Evolutionary conservation across 2,888 invertebrate genomes (phyloP).

Genomic region (Timema cristinae): DNA sequence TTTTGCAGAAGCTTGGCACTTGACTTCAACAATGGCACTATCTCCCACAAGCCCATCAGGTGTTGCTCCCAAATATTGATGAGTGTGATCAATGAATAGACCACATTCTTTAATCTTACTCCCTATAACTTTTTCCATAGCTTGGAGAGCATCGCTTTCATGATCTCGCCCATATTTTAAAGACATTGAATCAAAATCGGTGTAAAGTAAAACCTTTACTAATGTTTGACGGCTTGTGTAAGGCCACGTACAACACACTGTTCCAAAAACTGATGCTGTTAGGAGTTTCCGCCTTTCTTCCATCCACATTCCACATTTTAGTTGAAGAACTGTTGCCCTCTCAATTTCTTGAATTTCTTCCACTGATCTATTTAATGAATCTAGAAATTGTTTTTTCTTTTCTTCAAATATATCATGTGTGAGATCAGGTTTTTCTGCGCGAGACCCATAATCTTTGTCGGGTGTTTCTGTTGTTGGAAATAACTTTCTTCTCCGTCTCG

Average conservation of each 20-base stretch:
- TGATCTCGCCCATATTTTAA: neutral
- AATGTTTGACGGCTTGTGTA: neutral
- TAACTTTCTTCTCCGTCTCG: neutral
- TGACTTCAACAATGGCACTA: constrained; percentile 19
- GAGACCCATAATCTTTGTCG: neutral
- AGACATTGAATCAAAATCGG: neutral
- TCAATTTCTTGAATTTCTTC: constrained; percentile 5
- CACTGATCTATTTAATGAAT: no score
- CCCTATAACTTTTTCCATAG: constrained; percentile 3
- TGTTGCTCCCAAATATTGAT: constrained; percentile 18
- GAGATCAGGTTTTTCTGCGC: neutral
- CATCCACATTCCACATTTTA: constrained; percentile 2
- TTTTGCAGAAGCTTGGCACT: constrained; percentile 18
- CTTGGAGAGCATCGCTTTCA: neutral
- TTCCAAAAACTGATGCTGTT: neutral
- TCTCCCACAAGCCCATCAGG: constrained; percentile 21
- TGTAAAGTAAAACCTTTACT: neutral
- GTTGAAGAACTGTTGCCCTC: constrained; percentile 2
- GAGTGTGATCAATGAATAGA: constrained; percentile 17
- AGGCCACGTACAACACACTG: constrained; percentile 6
- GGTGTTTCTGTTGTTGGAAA: neutral
- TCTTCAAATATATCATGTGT: neutral
- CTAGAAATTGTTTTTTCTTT: neutral
- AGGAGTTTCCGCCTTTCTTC: constrained; percentile 9
- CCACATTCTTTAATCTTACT: constrained; percentile 17